A percentile compares a stretch with the other conserved stretches of the same genome.
phyloP scores from a whole-genome alignment of 92 coral and sea anemone genomes.

The Parazoanthus darwini region DNA sequence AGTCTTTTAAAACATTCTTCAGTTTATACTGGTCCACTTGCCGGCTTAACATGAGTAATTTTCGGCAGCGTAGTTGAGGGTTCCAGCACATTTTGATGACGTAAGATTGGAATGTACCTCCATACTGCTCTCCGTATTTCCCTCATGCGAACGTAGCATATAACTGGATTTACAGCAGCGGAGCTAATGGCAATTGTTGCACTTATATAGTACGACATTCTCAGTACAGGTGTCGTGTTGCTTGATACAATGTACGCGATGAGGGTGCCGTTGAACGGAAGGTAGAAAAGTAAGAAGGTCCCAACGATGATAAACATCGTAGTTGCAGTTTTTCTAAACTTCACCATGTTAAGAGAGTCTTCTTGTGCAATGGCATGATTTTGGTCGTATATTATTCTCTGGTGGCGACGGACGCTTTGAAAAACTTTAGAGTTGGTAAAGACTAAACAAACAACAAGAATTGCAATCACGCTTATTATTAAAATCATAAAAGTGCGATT shows the following conservation, averaged over 20 bases:
- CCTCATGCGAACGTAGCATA: slow-evolving; percentile 26
- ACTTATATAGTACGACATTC: background rate
- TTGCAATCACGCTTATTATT: background rate
- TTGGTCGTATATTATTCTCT: slow-evolving; percentile 10
- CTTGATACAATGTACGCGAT: background rate
- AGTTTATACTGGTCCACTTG: background rate
- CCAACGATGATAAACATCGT: slow-evolving; percentile 27
- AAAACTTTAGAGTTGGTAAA: background rate
- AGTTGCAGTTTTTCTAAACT: slow-evolving; percentile 4
- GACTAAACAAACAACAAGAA: background rate
- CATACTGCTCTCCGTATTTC: background rate
- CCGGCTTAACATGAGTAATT: background rate
- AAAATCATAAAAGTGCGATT: slow-evolving; percentile 15
- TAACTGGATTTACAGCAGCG: slow-evolving; percentile 16
- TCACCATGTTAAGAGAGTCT: background rate
- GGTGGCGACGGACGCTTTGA: slow-evolving; percentile 16
- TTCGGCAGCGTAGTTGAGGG: background rate
- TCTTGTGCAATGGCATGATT: background rate
- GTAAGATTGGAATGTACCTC: background rate
- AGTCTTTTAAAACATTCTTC: too few relatives aligned
- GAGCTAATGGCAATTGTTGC: slow-evolving; percentile 23
- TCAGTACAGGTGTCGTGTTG: background rate
- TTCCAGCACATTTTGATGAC: background rate
- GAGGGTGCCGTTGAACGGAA: slow-evolving; percentile 15
- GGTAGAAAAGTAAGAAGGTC: slow-evolving; percentile 10